Percentiles rank a stretch among this genome's conserved stretches.
Conservation (phyloP, 2,888 invertebrate species). For the Agonum fuliginosum region DNA sequence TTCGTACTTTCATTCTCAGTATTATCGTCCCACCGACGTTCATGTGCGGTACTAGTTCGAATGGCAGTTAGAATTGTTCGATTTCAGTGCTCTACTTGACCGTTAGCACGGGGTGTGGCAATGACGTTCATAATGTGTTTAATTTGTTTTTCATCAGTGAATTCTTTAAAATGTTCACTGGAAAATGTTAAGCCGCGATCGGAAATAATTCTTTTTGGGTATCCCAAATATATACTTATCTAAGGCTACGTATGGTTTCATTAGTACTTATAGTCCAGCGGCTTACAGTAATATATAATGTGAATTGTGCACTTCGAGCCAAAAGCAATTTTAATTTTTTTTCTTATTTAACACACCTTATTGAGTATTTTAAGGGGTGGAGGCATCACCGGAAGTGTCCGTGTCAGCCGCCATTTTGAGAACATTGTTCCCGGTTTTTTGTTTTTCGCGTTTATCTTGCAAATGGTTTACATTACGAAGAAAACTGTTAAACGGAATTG, state of each 20-base stretch:
- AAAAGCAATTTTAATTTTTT: too few species aligned
- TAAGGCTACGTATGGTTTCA: neutral
- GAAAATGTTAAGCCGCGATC: constrained; percentile 19
- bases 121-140: neutral
- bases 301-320: too few species aligned
- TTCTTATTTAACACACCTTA: too few species aligned
- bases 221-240: constrained; percentile 9
- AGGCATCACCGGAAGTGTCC: too few species aligned
- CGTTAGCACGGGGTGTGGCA: constrained; percentile 2
- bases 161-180: neutral
- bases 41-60: neutral
- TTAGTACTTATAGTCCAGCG: constrained; percentile 3
- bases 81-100: constrained; percentile 6
- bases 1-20: constrained; percentile 24
- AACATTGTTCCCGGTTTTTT: too few species aligned
- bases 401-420: too few species aligned
- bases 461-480: too few species aligned
- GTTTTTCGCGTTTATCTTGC: too few species aligned
- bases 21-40: constrained; percentile 17
- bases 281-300: too few species aligned
- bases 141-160: constrained; percentile 10
- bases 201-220: constrained; percentile 21
- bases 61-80: constrained; percentile 27
- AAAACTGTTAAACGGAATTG: too few species aligned
- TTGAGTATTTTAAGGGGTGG: too few species aligned